phyloP scores from a whole-genome alignment of 2,888 invertebrate genomes.

The Teleogryllus oceanicus region DNA sequence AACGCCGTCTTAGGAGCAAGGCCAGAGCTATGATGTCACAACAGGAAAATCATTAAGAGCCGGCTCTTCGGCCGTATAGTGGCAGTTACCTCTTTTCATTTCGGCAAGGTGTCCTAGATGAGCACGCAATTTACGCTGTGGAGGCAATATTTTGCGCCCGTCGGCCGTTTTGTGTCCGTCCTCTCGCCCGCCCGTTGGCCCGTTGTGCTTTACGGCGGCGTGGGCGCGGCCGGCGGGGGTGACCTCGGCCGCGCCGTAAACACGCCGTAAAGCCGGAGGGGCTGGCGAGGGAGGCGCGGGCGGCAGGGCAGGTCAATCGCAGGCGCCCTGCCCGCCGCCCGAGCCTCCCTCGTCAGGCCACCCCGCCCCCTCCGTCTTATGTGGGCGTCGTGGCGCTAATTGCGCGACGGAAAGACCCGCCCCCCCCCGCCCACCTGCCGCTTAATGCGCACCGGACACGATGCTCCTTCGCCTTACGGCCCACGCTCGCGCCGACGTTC shows the following conservation, averaged over 20 bases:
- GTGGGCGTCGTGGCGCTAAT: background rate
- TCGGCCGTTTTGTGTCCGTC: background rate
- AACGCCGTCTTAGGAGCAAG: too few relatives aligned
- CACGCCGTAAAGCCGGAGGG: background rate
- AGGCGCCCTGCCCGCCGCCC: background rate
- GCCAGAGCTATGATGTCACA: too few relatives aligned
- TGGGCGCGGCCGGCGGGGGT: background rate
- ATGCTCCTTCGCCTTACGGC: background rate
- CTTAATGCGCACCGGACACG: background rate
- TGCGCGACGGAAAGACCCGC: background rate
- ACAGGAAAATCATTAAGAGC: too few relatives aligned
- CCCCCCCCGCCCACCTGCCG: background rate
- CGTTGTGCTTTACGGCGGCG: background rate
- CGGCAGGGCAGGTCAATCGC: background rate
- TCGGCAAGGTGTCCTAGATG: too few relatives aligned
- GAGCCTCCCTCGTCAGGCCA: too few relatives aligned
- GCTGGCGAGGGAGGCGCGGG: background rate
- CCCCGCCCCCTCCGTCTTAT: too few relatives aligned
- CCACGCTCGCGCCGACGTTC: too few relatives aligned
- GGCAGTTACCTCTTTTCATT: too few relatives aligned
- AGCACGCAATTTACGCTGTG: too few relatives aligned
- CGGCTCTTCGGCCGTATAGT: too few relatives aligned
- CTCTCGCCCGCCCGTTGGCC: background rate
- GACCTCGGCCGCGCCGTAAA: conserved; percentile 2
- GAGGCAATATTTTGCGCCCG: too few relatives aligned